Base-by-base conservation (phyloP, 2,888 invertebrate genomes). In the Dicycla oo region DNA sequence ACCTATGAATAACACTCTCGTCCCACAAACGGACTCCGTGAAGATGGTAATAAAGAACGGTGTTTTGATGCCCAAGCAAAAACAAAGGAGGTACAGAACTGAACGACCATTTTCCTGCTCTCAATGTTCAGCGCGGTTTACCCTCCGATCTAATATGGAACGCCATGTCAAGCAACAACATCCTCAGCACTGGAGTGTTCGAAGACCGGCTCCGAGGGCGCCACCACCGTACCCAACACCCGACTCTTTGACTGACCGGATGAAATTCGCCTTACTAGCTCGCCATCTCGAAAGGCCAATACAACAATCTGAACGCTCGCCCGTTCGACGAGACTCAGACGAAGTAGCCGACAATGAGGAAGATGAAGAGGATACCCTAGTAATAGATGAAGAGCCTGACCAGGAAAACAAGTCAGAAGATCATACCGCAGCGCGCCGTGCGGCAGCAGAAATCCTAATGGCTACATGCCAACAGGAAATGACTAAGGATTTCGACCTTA, bases 101-200 rank as follows among this genome's bases (percentile, higher is more conserved):
- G 99, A 99, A 90, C 96, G 99, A 40, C 99, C 99, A 0, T 99
- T 98, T 92, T 97, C 98, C 0, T 99, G 99, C 91, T 98, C 98
- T 73, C 98, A 98, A 89, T 99, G 99, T 92, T 98, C 98, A 0
- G 98, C 99, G 0, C 96, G 98, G 67, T 99, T 99, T 88, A 99
- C 99, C 0, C 94, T 99, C 18, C 96, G 98, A n/a, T 98, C 98
- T 15, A 99, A 99, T 87, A 99, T 99, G 98, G 99, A 99, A 91
- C 96, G 99, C 0, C 99, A 99, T 87, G 98, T 99, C 5, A 99
- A 99, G 90, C 98, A 99, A 87, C 99, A 99, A 86, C 99, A 99
- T 94, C 99, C 99, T 0, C 98, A 98, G 78, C 98, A 97, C 89
- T 99, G 98, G 98, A 98, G 98, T 67, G 98, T 98, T 80, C 96